Evolutionary conservation across 2,113 vertebrate genomes (phyloP).

Genomic region (Elachura formosa): DNA sequence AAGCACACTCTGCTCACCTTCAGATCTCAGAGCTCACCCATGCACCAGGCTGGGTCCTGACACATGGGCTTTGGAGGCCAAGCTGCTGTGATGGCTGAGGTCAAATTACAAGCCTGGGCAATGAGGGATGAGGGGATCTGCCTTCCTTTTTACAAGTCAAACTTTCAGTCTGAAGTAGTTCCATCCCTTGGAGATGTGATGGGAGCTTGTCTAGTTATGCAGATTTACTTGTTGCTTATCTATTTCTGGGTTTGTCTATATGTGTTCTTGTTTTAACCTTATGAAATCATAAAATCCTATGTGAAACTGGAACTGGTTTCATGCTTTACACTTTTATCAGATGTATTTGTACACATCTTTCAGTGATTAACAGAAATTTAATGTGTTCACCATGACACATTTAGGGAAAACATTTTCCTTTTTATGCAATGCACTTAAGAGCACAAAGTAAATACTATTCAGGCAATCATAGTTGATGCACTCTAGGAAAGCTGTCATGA

Average conservation of each 20-base stretch:
- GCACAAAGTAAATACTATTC: background rate
- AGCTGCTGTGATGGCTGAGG: background rate
- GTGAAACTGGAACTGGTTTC: background rate
- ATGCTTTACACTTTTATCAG: background rate
- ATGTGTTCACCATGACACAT: background rate
- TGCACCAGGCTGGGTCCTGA: accelerated
- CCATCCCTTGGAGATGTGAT: background rate
- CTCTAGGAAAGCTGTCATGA: background rate
- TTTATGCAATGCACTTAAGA: background rate
- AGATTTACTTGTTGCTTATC: background rate
- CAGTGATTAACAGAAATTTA: background rate
- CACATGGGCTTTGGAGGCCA: background rate
- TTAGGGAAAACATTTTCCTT: background rate
- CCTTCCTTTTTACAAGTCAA: background rate
- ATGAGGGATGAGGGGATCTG: background rate
- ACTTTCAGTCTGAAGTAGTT: background rate
- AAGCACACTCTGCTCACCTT: accelerated
- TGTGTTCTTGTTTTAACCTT: background rate
- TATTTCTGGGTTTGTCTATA: background rate
- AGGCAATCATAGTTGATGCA: background rate
- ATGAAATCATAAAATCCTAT: no score
- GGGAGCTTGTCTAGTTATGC: background rate
- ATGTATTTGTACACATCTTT: background rate
- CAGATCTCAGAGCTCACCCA: background rate
- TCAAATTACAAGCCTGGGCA: background rate